phyloP scores from a whole-genome alignment of 2,797 vertebrate genomes.

The Sandelia bainsii region DNA sequence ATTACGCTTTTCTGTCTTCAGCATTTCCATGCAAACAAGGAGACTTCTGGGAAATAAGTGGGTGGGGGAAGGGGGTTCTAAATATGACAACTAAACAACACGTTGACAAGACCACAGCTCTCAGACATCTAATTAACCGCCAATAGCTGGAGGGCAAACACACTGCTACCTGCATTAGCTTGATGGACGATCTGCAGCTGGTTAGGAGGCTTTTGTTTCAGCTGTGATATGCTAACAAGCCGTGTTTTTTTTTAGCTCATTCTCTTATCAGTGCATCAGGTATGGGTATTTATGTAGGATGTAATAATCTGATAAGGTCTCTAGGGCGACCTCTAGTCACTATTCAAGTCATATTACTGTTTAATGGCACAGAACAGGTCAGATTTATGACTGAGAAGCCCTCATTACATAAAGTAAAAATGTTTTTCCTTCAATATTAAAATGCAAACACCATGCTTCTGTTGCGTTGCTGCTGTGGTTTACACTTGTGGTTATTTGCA shows the following conservation, averaged over 20 bases:
- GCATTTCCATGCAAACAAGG: slow-evolving; percentile 45
- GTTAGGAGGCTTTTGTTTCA: background rate
- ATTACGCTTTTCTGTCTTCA: slow-evolving; percentile 57
- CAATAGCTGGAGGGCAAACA: background rate
- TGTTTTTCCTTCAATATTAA: background rate
- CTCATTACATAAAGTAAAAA: accelerated
- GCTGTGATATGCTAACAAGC: background rate
- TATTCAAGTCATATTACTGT: background rate
- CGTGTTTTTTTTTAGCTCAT: background rate
- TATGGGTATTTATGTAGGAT: background rate
- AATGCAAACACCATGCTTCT: background rate
- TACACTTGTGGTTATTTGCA: background rate
- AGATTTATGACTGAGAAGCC: background rate
- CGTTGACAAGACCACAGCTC: slow-evolving; percentile 49
- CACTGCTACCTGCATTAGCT: background rate
- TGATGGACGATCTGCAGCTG: slow-evolving; percentile 5
- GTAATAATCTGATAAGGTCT: background rate
- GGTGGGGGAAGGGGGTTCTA: slow-evolving; percentile 8
- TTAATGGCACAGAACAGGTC: background rate
- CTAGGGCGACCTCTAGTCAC: background rate
- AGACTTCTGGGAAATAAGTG: slow-evolving; percentile 69
- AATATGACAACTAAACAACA: slow-evolving; percentile 54
- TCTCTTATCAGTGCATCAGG: background rate
- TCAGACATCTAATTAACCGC: slow-evolving; percentile 34
- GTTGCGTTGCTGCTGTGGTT: background rate